These are phyloP conservation scores for Enteromius treurensis DNA, from an alignment of 2,797 vertebrate genomes.

Conservation along the genomic window DNA sequence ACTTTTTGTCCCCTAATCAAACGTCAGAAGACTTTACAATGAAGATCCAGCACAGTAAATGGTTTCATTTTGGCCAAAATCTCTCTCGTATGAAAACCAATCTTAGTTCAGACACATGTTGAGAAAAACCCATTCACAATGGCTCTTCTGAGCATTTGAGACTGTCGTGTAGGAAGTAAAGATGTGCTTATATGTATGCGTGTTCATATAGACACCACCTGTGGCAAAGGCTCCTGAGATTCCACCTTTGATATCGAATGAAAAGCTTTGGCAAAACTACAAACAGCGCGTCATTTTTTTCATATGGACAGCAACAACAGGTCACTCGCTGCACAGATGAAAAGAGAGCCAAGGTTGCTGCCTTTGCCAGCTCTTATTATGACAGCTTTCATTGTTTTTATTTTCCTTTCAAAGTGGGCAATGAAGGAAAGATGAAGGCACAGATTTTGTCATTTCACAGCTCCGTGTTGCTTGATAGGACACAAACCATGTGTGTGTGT, in stretches of 20 bases:
- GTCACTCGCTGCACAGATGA: conserved; percentile 80
- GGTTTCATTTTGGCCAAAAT: conserved; percentile 70
- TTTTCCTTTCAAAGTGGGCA: conserved; percentile 34
- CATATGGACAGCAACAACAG: conserved; percentile 75
- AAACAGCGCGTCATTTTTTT: conserved; percentile 68
- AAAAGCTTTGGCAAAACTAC: conserved; percentile 73
- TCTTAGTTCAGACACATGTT: conserved; percentile 32
- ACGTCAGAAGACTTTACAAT: conserved; percentile 67
- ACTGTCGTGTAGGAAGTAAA: neutral
- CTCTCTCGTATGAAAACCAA: conserved; percentile 48
- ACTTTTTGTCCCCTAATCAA: conserved; percentile 71
- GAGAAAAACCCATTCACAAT: conserved; percentile 38
- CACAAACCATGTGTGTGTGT: conserved; percentile 5
- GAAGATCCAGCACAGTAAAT: conserved; percentile 69
- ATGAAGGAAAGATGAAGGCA: conserved; percentile 22
- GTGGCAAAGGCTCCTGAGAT: conserved; percentile 73
- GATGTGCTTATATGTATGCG: conserved; percentile 56
- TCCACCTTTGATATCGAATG: conserved; percentile 76
- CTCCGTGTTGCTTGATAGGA: conserved; percentile 1
- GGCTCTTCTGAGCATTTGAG: neutral
- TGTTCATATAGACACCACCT: conserved; percentile 78
- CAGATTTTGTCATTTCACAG: conserved; percentile 41
- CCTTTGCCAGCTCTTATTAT: conserved; percentile 68
- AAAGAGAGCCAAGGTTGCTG: conserved; percentile 74
- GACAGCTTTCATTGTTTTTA: conserved; percentile 51